Base-by-base conservation (phyloP, 2,797 vertebrate genomes). In the Chelmon rostratus region DNA sequence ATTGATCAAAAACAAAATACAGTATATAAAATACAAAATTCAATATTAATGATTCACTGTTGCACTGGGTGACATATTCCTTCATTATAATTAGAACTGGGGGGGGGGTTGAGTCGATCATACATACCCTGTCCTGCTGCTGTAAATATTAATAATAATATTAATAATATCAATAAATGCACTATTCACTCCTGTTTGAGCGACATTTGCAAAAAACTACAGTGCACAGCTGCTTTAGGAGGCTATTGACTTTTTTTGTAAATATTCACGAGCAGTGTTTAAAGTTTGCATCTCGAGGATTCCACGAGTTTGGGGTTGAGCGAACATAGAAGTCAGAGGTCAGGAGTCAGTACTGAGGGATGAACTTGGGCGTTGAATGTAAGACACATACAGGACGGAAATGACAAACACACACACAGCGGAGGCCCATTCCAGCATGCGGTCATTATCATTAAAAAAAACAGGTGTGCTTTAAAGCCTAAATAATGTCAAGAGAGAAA, bases 381-480 rank as follows among this genome's bases (percentile, higher is more conserved):
- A 33, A 50, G 33, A 61, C 57, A 46, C 31, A 50, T 37, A 12
- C 2, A 37, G 52, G 7, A 33, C 68, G 44, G 18, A 69, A 81
- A 78, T 37, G 6, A 75, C 61, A 73, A 70, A 52, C 47, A 67
- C 38, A 71, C 72, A 72, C 31, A 35, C 21, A 65, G 61, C 46
- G 33, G 18, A 65, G 71, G 52, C 47, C 25, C 70, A 79, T 83
- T 84, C 79, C 83, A 78, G n/a, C n/a, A 59, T 65, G 73, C n/a
- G 85, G 52, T 76, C 59, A 78, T 68, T 82, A 82, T 84, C 53
- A 35, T 68, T 52, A 13, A 31, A 31, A 73, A 54, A 88, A 86
- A 71, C 83, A 87, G 88, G 85, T 91, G 85, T 84, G 56, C 58
- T 65, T 63, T 50, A 25, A n/a, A 79, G 33, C 65, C 50, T 25